Evolutionary conservation across 2,888 invertebrate species (phyloP).

Genomic region (Allacma fusca): DNA sequence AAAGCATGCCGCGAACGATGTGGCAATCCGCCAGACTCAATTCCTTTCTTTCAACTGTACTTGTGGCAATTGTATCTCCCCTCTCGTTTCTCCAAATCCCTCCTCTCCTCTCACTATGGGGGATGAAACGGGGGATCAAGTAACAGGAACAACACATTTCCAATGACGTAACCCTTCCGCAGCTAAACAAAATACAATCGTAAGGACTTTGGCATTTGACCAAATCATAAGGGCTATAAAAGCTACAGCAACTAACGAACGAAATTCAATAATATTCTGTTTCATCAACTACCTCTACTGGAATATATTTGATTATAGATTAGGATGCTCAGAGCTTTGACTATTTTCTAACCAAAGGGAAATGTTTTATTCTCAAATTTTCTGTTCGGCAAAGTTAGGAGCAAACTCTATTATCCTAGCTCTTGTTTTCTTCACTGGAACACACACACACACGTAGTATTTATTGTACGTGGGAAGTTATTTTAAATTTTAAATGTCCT

Average conservation of each 20-base stretch:
- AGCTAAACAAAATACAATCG: neutral
- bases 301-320: too few relatives aligned
- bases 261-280: slow-evolving; percentile 26
- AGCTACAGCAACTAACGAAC: neutral
- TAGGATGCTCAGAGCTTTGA: too few relatives aligned
- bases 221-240: slow-evolving; percentile 1
- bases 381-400: too few relatives aligned
- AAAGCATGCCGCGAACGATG: slow-evolving; percentile 1
- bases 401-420: too few relatives aligned
- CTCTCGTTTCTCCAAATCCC: neutral
- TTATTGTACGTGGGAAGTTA: too few relatives aligned
- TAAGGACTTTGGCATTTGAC: slow-evolving; percentile 23
- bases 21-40: neutral
- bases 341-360: too few relatives aligned
- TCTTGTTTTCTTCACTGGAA: too few relatives aligned
- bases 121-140: neutral
- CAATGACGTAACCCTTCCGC: too few relatives aligned
- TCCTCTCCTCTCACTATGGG: neutral
- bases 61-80: too few relatives aligned
- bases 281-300: slow-evolving; percentile 11
- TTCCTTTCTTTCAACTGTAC: neutral
- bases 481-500: too few relatives aligned
- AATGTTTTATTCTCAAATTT: too few relatives aligned
- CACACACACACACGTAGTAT: too few relatives aligned
- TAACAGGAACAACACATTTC: neutral